Conservation (phyloP, 2,113 vertebrate species). For the Clupea harengus region DNA sequence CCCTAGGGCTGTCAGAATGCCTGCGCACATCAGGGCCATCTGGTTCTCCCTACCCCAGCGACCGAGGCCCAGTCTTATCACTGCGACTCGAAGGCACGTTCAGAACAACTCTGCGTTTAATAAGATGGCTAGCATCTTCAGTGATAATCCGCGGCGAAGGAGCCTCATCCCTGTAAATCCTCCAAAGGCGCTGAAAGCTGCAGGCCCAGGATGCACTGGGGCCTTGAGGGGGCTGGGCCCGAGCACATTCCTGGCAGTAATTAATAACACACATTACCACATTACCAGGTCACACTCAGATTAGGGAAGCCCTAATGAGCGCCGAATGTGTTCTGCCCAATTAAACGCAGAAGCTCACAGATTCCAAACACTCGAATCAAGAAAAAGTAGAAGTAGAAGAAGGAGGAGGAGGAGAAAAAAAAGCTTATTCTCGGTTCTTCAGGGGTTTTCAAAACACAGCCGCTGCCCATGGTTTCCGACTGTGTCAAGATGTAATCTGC, state of each 20-base stretch:
- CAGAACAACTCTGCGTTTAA: neutral
- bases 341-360: conserved; percentile 36
- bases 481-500: conserved; percentile 11
- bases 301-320: conserved; percentile 47
- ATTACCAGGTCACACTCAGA: conserved; percentile 51
- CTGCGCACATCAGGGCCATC: neutral
- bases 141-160: conserved; percentile 3
- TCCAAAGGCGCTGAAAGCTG: neutral
- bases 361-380: neutral
- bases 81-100: neutral
- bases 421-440: neutral
- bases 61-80: neutral
- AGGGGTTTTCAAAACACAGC: conserved; percentile 19
- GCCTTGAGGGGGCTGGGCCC: neutral
- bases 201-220: neutral
- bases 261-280: conserved; percentile 49
- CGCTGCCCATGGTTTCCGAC: neutral
- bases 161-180: conserved; percentile 8
- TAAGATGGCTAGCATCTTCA: neutral
- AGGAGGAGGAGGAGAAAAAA: neutral
- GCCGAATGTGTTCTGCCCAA: conserved; percentile 52
- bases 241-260: conserved; percentile 52
- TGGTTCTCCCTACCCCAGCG: neutral
- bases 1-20: neutral
- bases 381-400: neutral